Conservation (phyloP, 1,140 invertebrate species). For the Euglossa dilemma region DNA sequence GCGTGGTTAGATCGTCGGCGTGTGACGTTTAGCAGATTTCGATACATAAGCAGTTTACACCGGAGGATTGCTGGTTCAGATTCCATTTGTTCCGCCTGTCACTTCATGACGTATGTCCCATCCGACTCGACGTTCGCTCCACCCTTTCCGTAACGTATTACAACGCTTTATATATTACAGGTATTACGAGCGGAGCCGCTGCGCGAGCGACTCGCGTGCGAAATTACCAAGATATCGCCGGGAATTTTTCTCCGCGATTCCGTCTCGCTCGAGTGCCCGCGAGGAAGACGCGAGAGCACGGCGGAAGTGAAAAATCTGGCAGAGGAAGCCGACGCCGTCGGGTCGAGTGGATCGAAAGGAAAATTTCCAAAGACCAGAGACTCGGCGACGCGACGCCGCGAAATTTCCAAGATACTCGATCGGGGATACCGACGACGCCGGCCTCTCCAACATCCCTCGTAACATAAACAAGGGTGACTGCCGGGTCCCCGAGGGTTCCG, state of each 20-base stretch:
- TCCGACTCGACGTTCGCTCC: constrained; percentile 72
- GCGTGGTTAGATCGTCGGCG: constrained; percentile 77
- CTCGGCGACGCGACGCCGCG: constrained; percentile 38
- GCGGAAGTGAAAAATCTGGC: not conserved
- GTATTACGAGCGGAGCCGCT: constrained; percentile 39
- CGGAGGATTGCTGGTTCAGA: constrained; percentile 81
- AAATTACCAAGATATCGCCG: constrained; percentile 11
- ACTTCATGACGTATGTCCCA: constrained; percentile 80
- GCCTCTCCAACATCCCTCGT: constrained; percentile 52
- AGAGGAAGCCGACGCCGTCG: not conserved
- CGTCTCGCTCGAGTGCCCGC: not conserved
- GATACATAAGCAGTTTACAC: constrained; percentile 81
- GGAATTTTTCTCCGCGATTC: constrained; percentile 23
- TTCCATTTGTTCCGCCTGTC: constrained; percentile 83
- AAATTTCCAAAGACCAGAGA: not conserved
- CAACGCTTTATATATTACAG: constrained; percentile 70
- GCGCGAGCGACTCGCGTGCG: not conserved
- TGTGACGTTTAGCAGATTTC: constrained; percentile 68
- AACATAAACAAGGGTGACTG: constrained; percentile 67
- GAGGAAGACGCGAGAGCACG: not conserved
- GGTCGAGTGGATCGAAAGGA: not conserved
- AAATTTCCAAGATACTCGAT: constrained; percentile 67
- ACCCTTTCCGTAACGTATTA: constrained; percentile 73
- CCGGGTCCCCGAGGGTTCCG: constrained; percentile 46
- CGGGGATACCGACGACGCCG: constrained; percentile 36